These are phyloP conservation scores for Aselliscus stoliczkanus DNA, from an alignment of 2,797 vertebrate genomes.

Conservation along the genomic window DNA sequence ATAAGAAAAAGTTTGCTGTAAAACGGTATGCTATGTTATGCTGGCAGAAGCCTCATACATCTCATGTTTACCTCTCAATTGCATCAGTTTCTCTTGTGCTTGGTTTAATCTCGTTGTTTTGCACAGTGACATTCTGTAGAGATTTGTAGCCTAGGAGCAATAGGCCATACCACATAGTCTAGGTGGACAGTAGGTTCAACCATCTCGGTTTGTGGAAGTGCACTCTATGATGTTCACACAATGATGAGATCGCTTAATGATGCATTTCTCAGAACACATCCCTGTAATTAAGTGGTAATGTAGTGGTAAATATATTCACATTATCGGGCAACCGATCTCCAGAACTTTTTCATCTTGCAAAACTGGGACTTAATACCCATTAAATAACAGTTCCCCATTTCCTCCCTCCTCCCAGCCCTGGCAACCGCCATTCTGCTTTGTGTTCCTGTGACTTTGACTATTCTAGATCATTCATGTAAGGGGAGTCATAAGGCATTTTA, in stretches of 20 bases:
- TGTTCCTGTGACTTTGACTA: background rate
- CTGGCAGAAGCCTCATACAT: background rate
- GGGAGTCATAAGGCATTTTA: background rate
- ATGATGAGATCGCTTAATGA: background rate
- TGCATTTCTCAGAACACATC: background rate
- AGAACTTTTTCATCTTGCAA: background rate
- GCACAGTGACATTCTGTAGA: background rate
- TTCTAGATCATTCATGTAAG: background rate
- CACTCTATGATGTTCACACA: background rate
- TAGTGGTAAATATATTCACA: background rate
- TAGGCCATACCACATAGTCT: background rate
- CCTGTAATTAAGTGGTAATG: background rate
- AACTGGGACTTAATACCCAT: background rate
- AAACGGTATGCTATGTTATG: background rate
- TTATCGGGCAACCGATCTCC: background rate
- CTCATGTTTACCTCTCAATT: background rate
- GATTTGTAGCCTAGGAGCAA: background rate
- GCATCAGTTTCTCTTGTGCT: background rate
- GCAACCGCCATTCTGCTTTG: background rate
- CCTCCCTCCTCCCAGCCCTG: background rate
- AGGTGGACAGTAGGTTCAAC: background rate
- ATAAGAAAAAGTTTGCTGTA: background rate
- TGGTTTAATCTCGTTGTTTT: background rate
- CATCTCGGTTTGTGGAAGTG: background rate
- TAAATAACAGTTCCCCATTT: background rate